Evolutionary conservation across 2,113 vertebrate species (phyloP).

Genomic region (Phoxinus phoxinus): DNA sequence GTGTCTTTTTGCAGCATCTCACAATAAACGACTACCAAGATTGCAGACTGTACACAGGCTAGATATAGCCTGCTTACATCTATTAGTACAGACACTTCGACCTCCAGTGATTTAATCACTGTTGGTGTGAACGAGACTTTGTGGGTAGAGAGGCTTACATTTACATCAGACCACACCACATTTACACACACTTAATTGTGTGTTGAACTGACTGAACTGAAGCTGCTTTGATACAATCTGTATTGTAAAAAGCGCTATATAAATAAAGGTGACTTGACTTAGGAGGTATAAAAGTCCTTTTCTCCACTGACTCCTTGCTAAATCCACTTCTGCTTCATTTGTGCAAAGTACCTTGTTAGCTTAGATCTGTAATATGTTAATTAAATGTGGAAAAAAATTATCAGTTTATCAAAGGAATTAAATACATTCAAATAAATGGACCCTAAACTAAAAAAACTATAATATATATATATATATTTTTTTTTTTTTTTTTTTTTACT

Average conservation of each 20-base stretch:
- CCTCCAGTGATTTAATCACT: not conserved
- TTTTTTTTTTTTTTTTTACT: too few relatives aligned
- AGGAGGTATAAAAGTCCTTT: not conserved
- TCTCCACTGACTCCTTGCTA: not conserved
- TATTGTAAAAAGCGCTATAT: too few relatives aligned
- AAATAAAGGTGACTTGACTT: too few relatives aligned
- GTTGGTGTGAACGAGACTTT: not conserved
- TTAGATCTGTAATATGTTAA: not conserved
- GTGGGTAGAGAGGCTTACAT: constrained; percentile 31
- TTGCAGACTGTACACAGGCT: not conserved
- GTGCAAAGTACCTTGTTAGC: not conserved
- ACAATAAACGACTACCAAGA: not conserved
- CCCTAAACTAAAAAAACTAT: too few relatives aligned
- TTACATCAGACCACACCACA: constrained; percentile 39
- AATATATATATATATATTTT: too few relatives aligned
- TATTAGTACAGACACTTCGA: not conserved
- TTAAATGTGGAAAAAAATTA: not conserved
- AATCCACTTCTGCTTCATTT: not conserved
- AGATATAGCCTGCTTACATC: not conserved
- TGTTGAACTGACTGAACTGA: not conserved
- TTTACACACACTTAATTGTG: constrained; percentile 39
- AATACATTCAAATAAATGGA: not conserved
- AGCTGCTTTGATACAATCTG: too few relatives aligned
- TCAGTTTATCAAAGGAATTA: too few relatives aligned
- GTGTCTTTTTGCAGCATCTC: not conserved